These are phyloP conservation scores for Leptinotarsa rubiginosa DNA, from an alignment of 2,888 invertebrate species.

Conservation along the genomic window DNA sequence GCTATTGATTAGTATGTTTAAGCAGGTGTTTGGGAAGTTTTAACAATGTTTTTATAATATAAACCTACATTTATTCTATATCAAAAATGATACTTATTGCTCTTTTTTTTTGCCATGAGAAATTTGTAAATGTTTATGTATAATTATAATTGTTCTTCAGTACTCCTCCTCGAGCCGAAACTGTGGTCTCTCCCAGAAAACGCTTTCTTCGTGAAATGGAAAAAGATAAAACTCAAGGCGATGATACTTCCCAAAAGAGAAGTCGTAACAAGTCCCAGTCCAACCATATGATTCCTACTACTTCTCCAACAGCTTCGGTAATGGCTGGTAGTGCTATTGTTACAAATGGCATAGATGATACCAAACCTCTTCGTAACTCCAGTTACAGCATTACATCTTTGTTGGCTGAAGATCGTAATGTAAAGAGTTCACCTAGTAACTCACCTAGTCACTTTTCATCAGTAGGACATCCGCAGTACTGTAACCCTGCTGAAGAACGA, in stretches of 20 bases:
- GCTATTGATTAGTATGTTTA: no score
- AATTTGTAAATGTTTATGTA: not conserved
- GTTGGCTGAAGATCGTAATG: slow-evolving; percentile 72
- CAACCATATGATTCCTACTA: slow-evolving; percentile 26
- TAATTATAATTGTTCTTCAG: slow-evolving; percentile 40
- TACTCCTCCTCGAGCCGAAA: slow-evolving; percentile 60
- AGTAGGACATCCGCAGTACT: slow-evolving; percentile 66
- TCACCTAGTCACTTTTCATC: slow-evolving; percentile 62
- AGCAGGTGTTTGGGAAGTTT: no score
- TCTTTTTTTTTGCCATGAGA: not conserved
- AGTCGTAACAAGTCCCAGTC: slow-evolving; percentile 57
- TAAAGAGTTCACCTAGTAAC: slow-evolving; percentile 60
- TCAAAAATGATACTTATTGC: no score
- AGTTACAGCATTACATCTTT: slow-evolving; percentile 89
- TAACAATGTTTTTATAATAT: no score
- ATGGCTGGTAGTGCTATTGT: slow-evolving; percentile 44
- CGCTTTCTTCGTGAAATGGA: slow-evolving; percentile 84
- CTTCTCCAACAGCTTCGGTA: slow-evolving; percentile 41
- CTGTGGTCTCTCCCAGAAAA: slow-evolving; percentile 84
- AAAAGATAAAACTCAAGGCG: slow-evolving; percentile 58
- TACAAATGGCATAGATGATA: slow-evolving; percentile 55
- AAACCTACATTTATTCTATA: no score
- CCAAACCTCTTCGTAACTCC: slow-evolving; percentile 66
- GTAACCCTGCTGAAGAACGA: slow-evolving; percentile 65
- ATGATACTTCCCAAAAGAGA: slow-evolving; percentile 58